phyloP scores from a whole-genome alignment of 37 sponge, comb jelly and placozoan species.

The Mnemiopsis leidyi region DNA sequence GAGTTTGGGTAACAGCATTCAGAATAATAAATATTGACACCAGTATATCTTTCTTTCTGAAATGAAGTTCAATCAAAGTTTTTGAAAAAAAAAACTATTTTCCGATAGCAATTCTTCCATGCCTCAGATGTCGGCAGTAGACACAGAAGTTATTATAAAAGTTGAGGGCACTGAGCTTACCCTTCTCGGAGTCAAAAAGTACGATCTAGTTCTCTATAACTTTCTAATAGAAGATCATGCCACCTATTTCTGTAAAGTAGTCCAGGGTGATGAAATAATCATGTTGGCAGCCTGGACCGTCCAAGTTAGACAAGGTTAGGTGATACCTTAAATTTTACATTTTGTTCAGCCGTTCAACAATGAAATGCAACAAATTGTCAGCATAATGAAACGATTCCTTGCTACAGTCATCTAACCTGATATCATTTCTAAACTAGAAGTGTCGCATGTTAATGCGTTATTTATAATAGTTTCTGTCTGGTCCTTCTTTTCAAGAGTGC shows the following conservation, averaged over 20 bases:
- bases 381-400: no score
- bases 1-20: conserved; percentile 4
- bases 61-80: no score
- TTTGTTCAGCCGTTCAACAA: no score
- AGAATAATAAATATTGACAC: no score
- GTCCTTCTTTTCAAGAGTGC: no score
- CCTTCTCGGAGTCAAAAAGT: not conserved
- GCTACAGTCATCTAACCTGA: no score
- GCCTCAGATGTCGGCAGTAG: not conserved
- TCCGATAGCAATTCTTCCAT: not conserved
- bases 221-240: not conserved
- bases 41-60: no score
- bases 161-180: not conserved
- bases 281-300: not conserved
- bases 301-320: not conserved
- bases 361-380: no score
- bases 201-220: conserved; percentile 22
- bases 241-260: conserved; percentile 3
- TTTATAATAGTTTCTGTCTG: no score
- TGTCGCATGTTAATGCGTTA: no score
- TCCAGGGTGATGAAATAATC: not conserved
- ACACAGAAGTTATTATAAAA: not conserved
- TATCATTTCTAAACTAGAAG: no score
- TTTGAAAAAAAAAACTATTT: not conserved
- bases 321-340: no score